Conservation (phyloP, 2,797 vertebrate species). For the Emys orbicularis region DNA sequence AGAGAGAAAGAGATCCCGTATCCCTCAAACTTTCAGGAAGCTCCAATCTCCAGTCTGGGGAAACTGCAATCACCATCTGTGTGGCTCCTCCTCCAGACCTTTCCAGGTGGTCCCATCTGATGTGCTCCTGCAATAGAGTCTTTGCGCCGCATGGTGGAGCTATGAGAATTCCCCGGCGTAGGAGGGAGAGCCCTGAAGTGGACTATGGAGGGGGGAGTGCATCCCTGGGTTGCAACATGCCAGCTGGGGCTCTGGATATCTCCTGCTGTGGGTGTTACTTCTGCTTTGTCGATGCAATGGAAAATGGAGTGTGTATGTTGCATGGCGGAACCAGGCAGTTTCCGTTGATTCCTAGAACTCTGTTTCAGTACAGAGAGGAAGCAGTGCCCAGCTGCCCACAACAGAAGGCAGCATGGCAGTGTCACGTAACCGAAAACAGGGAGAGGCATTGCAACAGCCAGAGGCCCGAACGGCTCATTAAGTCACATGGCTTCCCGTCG, state of each 20-base stretch:
- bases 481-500: fast-evolving
- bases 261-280: background rate
- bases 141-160: background rate
- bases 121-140: background rate
- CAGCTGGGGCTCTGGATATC: background rate
- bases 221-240: background rate
- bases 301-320: background rate
- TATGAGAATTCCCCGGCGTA: background rate
- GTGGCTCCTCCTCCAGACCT: too few relatives aligned
- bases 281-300: background rate
- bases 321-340: background rate
- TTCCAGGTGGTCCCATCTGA: too few relatives aligned
- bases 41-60: background rate
- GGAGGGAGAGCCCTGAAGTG: background rate
- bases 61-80: background rate
- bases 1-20: too few relatives aligned
- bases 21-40: background rate
- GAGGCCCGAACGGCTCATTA: background rate
- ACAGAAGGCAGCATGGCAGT: fast-evolving
- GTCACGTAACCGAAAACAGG: fast-evolving
- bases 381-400: background rate
- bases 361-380: background rate
- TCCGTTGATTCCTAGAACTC: background rate
- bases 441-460: background rate
- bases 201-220: fast-evolving